Conservation (phyloP, 2,113 vertebrate species). For the Mugil cephalus region DNA sequence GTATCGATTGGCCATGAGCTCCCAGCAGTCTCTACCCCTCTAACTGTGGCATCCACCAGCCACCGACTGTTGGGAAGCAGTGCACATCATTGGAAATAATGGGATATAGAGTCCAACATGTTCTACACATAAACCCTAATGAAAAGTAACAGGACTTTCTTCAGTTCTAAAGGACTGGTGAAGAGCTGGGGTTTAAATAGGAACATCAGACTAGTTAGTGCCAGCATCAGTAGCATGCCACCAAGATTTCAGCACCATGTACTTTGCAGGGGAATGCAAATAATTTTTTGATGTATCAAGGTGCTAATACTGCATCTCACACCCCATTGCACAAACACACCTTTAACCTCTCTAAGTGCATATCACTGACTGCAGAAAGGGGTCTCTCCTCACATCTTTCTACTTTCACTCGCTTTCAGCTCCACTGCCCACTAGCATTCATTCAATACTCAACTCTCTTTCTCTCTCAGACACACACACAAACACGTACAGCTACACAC, state of each 20-base stretch:
- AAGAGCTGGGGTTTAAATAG: too few species aligned
- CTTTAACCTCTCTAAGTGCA: constrained; percentile 12
- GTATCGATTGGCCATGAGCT: too few species aligned
- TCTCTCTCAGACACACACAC: constrained; percentile 3
- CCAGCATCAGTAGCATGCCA: background rate
- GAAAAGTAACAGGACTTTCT: too few species aligned
- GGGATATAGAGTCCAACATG: too few species aligned
- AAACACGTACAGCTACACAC: constrained; percentile 23
- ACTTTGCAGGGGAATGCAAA: background rate
- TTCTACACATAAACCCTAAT: too few species aligned
- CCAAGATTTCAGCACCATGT: background rate
- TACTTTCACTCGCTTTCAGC: constrained; percentile 11
- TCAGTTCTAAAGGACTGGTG: too few species aligned
- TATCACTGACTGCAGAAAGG: constrained; percentile 17
- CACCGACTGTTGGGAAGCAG: too few species aligned
- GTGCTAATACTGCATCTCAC: background rate
- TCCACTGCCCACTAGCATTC: constrained; percentile 10
- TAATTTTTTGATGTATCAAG: background rate
- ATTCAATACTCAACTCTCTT: background rate
- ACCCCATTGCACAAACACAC: background rate
- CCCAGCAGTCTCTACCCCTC: too few species aligned
- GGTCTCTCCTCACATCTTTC: background rate
- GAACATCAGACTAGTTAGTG: background rate
- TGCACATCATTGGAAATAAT: too few species aligned
- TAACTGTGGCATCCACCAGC: too few species aligned